Conservation (phyloP, 2,888 invertebrate species). For the Agrochola lota region DNA sequence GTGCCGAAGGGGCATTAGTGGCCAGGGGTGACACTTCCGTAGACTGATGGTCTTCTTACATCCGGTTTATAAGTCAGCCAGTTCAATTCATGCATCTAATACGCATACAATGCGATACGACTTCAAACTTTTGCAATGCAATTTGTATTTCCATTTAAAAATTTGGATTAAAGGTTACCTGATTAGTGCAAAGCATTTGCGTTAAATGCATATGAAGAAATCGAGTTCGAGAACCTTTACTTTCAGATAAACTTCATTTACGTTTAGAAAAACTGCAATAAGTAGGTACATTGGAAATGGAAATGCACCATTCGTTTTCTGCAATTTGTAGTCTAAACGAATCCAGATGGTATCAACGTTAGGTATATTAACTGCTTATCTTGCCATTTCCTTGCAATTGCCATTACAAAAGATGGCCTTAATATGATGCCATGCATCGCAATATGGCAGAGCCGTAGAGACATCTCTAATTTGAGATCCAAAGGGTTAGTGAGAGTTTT, state of each 20-base stretch:
- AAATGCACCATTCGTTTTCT: background rate
- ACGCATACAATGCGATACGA: slow-evolving; percentile 29
- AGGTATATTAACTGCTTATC: background rate
- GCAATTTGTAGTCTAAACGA: background rate
- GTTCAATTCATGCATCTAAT: slow-evolving; percentile 39
- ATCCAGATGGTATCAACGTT: background rate
- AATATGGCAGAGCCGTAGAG: slow-evolving; percentile 51
- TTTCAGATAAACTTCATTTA: background rate
- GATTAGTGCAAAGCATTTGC: slow-evolving; percentile 33
- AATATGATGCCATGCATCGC: slow-evolving; percentile 17
- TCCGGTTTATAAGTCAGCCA: slow-evolving; percentile 63
- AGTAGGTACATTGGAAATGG: too few relatives aligned
- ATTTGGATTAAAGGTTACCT: slow-evolving; percentile 9
- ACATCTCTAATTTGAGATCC: slow-evolving; percentile 59
- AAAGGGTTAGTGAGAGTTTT: slow-evolving; percentile 86
- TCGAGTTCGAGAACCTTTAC: slow-evolving; percentile 10
- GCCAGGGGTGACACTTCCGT: slow-evolving; percentile 71
- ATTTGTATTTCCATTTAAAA: slow-evolving; percentile 42
- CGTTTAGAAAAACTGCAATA: background rate
- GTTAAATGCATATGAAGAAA: slow-evolving; percentile 26
- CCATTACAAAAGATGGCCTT: slow-evolving; percentile 19
- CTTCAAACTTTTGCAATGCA: slow-evolving; percentile 43
- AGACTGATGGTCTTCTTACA: slow-evolving; percentile 66
- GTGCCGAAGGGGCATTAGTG: slow-evolving; percentile 57
- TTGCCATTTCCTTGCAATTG: background rate